These are phyloP conservation scores for Danio tinwini DNA, from an alignment of 2,797 vertebrate genomes.

Conservation along the genomic window DNA sequence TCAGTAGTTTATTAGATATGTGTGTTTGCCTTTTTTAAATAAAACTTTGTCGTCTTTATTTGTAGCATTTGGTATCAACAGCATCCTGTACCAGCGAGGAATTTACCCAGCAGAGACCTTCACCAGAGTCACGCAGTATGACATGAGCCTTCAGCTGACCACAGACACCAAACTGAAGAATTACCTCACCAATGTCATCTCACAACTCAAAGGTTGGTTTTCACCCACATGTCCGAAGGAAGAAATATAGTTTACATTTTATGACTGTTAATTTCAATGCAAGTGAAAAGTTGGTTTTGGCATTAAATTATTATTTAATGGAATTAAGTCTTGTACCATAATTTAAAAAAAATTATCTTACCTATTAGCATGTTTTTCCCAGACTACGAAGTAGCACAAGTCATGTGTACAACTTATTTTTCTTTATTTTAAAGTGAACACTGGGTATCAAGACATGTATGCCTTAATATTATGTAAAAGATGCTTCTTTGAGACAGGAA, in stretches of 20 bases:
- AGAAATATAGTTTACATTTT: background rate
- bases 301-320: too few relatives aligned
- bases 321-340: too few relatives aligned
- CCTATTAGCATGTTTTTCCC: too few relatives aligned
- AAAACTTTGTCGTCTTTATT: background rate
- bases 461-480: too few relatives aligned
- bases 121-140: constrained; percentile 89
- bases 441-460: too few relatives aligned
- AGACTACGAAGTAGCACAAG: too few relatives aligned
- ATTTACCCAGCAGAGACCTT: constrained; percentile 96
- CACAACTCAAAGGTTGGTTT: constrained; percentile 88
- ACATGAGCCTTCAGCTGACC: constrained; percentile 91
- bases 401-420: too few relatives aligned
- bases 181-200: constrained; percentile 90
- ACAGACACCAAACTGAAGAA: constrained; percentile 88
- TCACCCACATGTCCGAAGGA: background rate
- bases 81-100: constrained; percentile 95
- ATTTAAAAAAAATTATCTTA: too few relatives aligned
- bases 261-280: background rate
- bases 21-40: background rate
- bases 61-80: constrained; percentile 94
- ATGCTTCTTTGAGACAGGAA: too few relatives aligned
- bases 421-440: too few relatives aligned
- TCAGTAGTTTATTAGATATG: background rate
- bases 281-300: too few relatives aligned